phyloP scores from a whole-genome alignment of 2,888 invertebrate genomes.

The Timandra comae region DNA sequence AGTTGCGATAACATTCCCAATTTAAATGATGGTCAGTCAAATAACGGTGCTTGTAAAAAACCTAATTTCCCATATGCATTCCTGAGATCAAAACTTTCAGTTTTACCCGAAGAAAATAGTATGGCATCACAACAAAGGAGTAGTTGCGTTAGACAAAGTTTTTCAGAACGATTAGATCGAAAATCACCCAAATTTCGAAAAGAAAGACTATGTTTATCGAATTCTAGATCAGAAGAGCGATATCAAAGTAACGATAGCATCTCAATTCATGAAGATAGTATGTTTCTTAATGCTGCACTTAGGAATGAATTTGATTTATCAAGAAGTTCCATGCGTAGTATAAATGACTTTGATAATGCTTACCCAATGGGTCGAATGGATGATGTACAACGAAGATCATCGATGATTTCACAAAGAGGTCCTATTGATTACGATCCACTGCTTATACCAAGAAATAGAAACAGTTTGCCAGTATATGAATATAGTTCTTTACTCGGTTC shows the following conservation, averaged over 20 bases:
- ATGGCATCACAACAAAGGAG: slow-evolving; percentile 69
- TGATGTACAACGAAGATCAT: slow-evolving; percentile 56
- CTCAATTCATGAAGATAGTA: slow-evolving; percentile 64
- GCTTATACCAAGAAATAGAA: slow-evolving; percentile 67
- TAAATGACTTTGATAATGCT: slow-evolving; percentile 54
- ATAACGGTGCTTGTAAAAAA: slow-evolving; percentile 72
- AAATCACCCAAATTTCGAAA: slow-evolving; percentile 64
- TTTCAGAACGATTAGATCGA: slow-evolving; percentile 67
- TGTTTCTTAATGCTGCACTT: slow-evolving; percentile 54
- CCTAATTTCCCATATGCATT: slow-evolving; percentile 87
- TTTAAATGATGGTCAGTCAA: slow-evolving; percentile 65
- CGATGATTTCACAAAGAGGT: slow-evolving; percentile 65
- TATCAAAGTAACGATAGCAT: slow-evolving; percentile 74
- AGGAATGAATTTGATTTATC: slow-evolving; percentile 56
- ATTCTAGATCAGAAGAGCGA: slow-evolving; percentile 78
- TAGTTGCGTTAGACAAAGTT: slow-evolving; percentile 70
- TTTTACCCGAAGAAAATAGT: slow-evolving; percentile 84
- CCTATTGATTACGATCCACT: slow-evolving; percentile 69
- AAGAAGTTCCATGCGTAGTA: slow-evolving; percentile 62
- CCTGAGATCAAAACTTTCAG: slow-evolving; percentile 84
- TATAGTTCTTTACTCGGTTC: slow-evolving; percentile 58
- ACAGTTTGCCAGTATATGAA: slow-evolving; percentile 70
- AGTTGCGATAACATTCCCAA: slow-evolving; percentile 85
- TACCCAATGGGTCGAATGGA: slow-evolving; percentile 49
- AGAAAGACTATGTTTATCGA: slow-evolving; percentile 58